Conservation (phyloP, 2,113 vertebrate genomes). For the Tetraodon nigroviridis region DNA sequence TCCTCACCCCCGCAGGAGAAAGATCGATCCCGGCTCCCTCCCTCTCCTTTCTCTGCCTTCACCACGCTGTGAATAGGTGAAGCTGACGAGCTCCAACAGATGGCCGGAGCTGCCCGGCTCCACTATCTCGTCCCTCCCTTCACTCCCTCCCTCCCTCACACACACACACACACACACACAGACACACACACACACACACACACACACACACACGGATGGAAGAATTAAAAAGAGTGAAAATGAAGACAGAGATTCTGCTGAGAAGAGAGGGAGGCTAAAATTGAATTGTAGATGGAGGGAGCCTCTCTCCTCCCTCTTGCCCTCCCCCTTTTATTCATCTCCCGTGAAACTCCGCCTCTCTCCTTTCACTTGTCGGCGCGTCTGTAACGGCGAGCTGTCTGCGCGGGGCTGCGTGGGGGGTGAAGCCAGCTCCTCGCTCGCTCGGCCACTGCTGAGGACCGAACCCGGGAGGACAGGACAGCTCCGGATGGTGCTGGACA, state of each 20-base stretch:
- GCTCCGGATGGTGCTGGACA: conserved; percentile 48
- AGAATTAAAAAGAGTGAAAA: conserved; percentile 18
- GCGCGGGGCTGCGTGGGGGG: conserved; percentile 62
- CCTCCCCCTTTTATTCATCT: conserved; percentile 75
- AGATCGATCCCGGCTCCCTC: conserved; percentile 72
- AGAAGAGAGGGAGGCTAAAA: conserved; percentile 48
- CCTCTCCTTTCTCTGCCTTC: conserved; percentile 73
- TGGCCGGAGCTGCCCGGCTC: conserved; percentile 62
- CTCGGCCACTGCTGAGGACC: conserved; percentile 33
- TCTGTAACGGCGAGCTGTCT: conserved; percentile 75
- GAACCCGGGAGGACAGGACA: conserved; percentile 40
- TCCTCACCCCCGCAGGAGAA: conserved; percentile 56
- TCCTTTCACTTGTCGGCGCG: conserved; percentile 74
- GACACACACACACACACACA: conserved; percentile 23
- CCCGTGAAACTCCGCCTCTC: conserved; percentile 69
- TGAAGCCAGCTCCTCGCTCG: conserved; percentile 55
- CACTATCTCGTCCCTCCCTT: conserved; percentile 37
- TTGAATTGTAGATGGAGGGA: conserved; percentile 76
- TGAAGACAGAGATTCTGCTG: conserved; percentile 14
- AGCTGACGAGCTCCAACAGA: conserved; percentile 70
- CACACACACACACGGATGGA: conserved; percentile 1
- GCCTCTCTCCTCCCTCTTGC: conserved; percentile 62
- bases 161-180: conserved; percentile 19
- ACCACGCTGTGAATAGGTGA: conserved; percentile 72
- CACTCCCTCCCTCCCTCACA: conserved; percentile 16